Conservation (phyloP, 1,140 invertebrate species). For the Drosophila jambulina region DNA sequence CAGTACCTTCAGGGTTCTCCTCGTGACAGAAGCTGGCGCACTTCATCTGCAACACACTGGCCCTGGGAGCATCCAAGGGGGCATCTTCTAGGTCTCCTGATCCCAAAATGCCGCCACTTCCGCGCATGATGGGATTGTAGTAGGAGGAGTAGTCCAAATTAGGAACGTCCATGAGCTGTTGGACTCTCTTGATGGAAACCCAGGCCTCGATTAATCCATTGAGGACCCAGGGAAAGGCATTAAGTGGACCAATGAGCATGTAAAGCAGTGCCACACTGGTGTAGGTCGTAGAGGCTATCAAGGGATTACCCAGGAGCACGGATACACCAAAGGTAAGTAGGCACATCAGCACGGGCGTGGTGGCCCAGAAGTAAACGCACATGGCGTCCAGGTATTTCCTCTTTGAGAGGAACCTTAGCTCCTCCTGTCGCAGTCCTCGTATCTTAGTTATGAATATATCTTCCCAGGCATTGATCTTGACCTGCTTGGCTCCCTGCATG, state of each 20-base stretch:
- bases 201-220: conserved; percentile 98
- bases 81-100: conserved; percentile 12
- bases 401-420: conserved; percentile 92
- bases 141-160: conserved; percentile 82
- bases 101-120: conserved; percentile 16
- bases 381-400: conserved; percentile 99
- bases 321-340: conserved; percentile 96
- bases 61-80: conserved; percentile 22
- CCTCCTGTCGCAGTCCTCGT: conserved; percentile 88
- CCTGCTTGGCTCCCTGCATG: conserved; percentile 93
- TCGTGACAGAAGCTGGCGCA: conserved; percentile 65
- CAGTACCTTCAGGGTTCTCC: neutral
- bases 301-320: conserved; percentile 91
- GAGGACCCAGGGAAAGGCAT: conserved; percentile 99
- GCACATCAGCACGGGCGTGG: conserved; percentile 98
- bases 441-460: conserved; percentile 92
- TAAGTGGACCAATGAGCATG: conserved; percentile 98
- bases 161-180: conserved; percentile 87
- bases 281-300: conserved; percentile 96
- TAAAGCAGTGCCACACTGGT: conserved; percentile 97
- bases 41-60: conserved; percentile 74
- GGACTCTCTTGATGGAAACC: conserved; percentile 94
- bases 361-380: conserved; percentile 99
- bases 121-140: conserved; percentile 76
- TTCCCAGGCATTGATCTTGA: conserved; percentile 98